Base-by-base conservation (phyloP, 1,140 invertebrate genomes). In the Heterodera schachtii region DNA sequence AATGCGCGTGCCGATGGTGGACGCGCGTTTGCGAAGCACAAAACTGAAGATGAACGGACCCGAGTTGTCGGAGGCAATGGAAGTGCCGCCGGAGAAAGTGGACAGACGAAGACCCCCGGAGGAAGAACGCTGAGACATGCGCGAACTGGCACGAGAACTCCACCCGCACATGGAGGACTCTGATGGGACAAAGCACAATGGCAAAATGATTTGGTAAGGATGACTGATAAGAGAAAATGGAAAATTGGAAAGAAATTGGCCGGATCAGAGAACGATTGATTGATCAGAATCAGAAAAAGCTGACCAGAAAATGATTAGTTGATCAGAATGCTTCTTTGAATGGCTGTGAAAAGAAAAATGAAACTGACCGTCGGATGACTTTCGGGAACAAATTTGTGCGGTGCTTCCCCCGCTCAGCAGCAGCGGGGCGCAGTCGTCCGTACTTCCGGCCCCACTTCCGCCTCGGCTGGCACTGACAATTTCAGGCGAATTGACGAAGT, bases 401-500 rank as follows among this genome's bases (percentile, higher is more conserved):
- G 46, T 52, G 47, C 73, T 76, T 46, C 75, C 71, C 9, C 78
- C 83, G 21, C 80, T 87, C 13, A 89, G 67, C 41, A 89, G 77
- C 46, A 89, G 75, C 21, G 88, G 88, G n/a, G 88, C 88, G 60
- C 88, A 89, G 77, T 89, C 88, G 66, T 78, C 77, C 31, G 77
- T 16, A 57, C 84, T 87, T 7, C 90, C 88, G 47, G 90, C 81
- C 9, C 67, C 71, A 70, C 81, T 85, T 19, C 46, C 87, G 75
- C 44, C 86, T 8, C 67, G 46, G 80, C 81, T 82, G n/a, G 21
- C 67, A 3, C 60, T 60, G 13, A 84, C 52, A 19, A 89, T 69
- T 73, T 89, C 88, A 3, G 88, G 88, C 9, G 89, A 90, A 71
- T 89, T 89, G 7, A 90, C 88, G 83, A 89, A 89, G 75, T 89